These are phyloP conservation scores for Magallana gigas DNA, from an alignment of 1,140 invertebrate species.

Conservation along the genomic window DNA sequence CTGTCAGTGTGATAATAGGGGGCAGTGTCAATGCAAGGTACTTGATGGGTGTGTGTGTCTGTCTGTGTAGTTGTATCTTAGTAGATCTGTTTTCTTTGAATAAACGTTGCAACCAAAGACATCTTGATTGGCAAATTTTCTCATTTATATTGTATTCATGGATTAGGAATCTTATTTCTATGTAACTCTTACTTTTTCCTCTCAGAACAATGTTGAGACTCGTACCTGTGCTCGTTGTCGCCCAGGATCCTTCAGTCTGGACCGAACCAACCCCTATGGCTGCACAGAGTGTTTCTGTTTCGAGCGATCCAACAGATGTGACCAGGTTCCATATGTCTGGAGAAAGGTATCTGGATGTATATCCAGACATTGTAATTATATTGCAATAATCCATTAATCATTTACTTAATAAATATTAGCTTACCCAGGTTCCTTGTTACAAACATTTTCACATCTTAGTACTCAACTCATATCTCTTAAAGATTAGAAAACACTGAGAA, in stretches of 20 bases:
- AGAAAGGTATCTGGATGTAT: slow-evolving; percentile 62
- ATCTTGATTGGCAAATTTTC: too few species aligned
- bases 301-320: slow-evolving; percentile 91
- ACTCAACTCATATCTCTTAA: too few species aligned
- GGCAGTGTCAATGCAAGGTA: slow-evolving; percentile 94
- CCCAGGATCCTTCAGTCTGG: slow-evolving; percentile 94
- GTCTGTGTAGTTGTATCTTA: not conserved
- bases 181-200: not conserved
- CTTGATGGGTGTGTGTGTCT: slow-evolving; percentile 61
- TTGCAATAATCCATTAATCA: too few species aligned
- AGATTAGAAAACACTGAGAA: too few species aligned
- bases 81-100: not conserved
- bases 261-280: slow-evolving; percentile 90
- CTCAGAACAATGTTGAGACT: slow-evolving; percentile 83
- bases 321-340: slow-evolving; percentile 83
- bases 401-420: too few species aligned
- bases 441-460: too few species aligned
- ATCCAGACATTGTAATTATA: too few species aligned
- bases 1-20: slow-evolving; percentile 90
- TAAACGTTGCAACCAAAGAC: too few species aligned
- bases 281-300: slow-evolving; percentile 99
- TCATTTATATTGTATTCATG: too few species aligned
- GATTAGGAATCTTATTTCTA: not conserved
- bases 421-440: too few species aligned
- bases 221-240: slow-evolving; percentile 91